Evolutionary conservation across 2,797 vertebrate genomes (phyloP), one percentile per base, ranked within the genome.

Genomic region (Arvicola amphibius): DNA sequence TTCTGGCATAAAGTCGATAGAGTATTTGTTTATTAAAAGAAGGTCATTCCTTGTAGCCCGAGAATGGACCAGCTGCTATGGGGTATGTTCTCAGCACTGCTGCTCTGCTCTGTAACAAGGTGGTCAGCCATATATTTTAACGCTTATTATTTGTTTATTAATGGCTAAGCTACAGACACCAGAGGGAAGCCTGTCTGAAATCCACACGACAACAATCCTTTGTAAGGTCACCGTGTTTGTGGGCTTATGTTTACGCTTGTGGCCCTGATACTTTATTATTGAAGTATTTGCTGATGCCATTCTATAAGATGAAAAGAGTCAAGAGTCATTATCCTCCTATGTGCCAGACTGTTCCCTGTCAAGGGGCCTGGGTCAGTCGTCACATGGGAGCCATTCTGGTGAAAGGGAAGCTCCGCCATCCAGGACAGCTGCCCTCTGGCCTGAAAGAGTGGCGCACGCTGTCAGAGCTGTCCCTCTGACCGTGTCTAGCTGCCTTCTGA

Each of bases 21-120:
- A 59, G 56, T 23, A 59, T 59, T 59, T 59, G 56, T 77, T 90
- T 92, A 37, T 85, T 84, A 32, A 92, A 93, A 80, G 23, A 16
- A 32, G n/a, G 79, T 76, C n/a, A 69, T 46, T 67, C 7, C 17
- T 78, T 65, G 25, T 25, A 9, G 32, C 65, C 32, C 6, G 16
- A 73, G 11, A 29, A 9, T 48, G 80, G 0, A 1, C 78, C 51
- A 43, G 86, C 76, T 63, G 43, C 77, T 59, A 0, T 19, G 12
- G 23, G 21, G 12, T 37, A 10, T 53, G 67, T 29, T 71, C 51
- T 87, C 51, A 51, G 48, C 23, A n/a, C 8, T 53, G 48, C 48
- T 29, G 46, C 8, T 53, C 25, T 73, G 48, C 5, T 23, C 27
- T 51, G 4, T 13, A 46, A 6, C 21, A 46, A 63, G 46, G 59